These are phyloP conservation scores for Temnothorax longispinosus DNA, from an alignment of 1,140 invertebrate species.

Conservation along the genomic window DNA sequence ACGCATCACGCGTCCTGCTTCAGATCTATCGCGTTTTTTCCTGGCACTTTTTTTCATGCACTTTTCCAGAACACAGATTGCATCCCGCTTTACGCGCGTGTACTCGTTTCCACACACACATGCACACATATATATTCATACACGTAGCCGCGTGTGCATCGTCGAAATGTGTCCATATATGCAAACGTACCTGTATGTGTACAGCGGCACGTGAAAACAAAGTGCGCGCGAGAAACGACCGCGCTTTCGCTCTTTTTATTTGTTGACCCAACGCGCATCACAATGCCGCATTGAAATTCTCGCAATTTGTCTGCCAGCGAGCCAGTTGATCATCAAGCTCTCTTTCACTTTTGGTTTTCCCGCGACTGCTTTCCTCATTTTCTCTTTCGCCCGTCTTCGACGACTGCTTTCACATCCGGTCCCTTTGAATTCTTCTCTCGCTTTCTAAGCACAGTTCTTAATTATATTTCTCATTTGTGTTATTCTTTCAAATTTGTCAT, in stretches of 20 bases:
- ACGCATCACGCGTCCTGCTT: not conserved
- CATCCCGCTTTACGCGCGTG: not conserved
- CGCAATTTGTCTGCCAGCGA: conserved; percentile 71
- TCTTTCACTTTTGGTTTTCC: conserved; percentile 19
- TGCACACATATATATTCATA: too few relatives aligned
- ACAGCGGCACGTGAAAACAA: not conserved
- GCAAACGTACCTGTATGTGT: not conserved
- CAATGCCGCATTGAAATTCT: conserved; percentile 73
- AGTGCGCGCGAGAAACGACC: conserved; percentile 15
- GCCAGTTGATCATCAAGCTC: conserved; percentile 57
- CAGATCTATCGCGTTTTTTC: conserved; percentile 4
- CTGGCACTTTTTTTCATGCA: not conserved
- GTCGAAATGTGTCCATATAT: conserved; percentile 16
- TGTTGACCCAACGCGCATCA: conserved; percentile 57
- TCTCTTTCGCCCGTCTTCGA: not conserved
- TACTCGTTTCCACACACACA: not conserved
- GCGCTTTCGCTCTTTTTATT: conserved; percentile 68
- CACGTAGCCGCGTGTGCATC: not conserved
- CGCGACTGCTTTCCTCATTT: not conserved
- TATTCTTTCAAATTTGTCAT: conserved; percentile 18
- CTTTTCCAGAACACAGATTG: conserved; percentile 29
- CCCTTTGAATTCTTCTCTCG: not conserved
- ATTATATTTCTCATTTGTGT: not conserved
- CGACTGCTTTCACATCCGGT: not conserved
- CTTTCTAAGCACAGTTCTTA: not conserved